phyloP scores from a whole-genome alignment of 2,797 vertebrate species.

The Linurgus olivaceus region DNA sequence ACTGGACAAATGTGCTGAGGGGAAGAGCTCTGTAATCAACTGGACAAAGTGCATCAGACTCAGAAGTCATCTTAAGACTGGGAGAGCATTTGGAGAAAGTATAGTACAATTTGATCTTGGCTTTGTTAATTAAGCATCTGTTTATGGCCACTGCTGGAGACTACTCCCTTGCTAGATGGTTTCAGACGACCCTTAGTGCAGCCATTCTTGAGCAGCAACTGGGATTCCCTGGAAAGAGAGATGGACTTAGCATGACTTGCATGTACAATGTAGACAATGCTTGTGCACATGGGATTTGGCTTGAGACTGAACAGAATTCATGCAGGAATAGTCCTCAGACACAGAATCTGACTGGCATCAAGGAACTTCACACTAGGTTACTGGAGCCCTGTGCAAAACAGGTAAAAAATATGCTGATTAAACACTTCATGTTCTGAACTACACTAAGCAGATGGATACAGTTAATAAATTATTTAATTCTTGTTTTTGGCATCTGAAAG shows the following conservation, averaged over 20 bases:
- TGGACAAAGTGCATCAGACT: not conserved
- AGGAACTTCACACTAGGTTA: not conserved
- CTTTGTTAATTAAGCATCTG: not conserved
- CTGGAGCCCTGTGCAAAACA: not conserved
- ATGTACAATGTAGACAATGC: not conserved
- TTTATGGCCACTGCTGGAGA: not conserved
- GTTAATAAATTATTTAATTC: not conserved
- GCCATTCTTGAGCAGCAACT: not conserved
- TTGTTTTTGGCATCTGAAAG: not conserved
- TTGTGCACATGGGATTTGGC: not conserved
- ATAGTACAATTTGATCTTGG: not conserved
- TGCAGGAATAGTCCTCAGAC: not conserved
- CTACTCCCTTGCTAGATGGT: not conserved
- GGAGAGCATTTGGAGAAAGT: not conserved
- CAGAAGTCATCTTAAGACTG: not conserved
- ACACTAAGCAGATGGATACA: not conserved
- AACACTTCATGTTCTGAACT: not conserved
- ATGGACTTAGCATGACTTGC: not conserved
- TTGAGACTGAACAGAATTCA: not conserved
- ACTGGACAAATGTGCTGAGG: not conserved
- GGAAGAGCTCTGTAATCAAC: not conserved
- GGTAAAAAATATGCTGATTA: not conserved
- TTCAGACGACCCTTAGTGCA: not conserved
- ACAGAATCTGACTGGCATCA: not conserved
- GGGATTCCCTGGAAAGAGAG: not conserved